Percentiles rank a stretch among this genome's conserved stretches.
Evolutionary conservation across 2,113 vertebrate genomes (phyloP).

Genomic region (Cottus gobio): DNA sequence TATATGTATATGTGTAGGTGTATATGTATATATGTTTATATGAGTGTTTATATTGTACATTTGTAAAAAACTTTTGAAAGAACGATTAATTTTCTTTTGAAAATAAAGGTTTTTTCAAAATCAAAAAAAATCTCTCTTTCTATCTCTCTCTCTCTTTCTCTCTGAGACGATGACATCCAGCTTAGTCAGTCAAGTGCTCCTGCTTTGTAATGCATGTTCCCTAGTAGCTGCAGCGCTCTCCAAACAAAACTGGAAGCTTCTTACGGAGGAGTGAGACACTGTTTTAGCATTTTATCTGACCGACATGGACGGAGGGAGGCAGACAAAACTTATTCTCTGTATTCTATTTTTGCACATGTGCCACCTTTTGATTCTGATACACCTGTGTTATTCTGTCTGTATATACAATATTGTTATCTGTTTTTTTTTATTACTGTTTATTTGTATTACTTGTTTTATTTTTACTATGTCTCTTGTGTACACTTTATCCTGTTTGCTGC

Average conservation of each 20-base stretch:
- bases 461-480: too few relatives aligned
- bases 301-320: background rate
- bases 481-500: too few relatives aligned
- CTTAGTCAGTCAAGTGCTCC: slow-evolving; percentile 75
- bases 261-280: slow-evolving; percentile 13
- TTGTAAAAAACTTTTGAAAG: too few relatives aligned
- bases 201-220: slow-evolving; percentile 67
- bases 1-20: too few relatives aligned
- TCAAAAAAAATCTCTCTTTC: slow-evolving; percentile 59
- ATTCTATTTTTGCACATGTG: background rate
- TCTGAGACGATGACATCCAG: slow-evolving; percentile 73
- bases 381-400: too few relatives aligned
- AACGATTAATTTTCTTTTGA: too few relatives aligned
- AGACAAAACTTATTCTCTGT: background rate
- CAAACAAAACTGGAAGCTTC: slow-evolving; percentile 46
- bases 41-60: too few relatives aligned
- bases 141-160: slow-evolving; percentile 20
- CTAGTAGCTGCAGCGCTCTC: slow-evolving; percentile 41
- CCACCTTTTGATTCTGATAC: background rate
- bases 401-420: too few relatives aligned
- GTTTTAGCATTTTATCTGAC: slow-evolving; percentile 3
- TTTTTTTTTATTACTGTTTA: too few relatives aligned
- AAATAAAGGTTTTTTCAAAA: too few relatives aligned
- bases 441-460: too few relatives aligned
- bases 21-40: too few relatives aligned